Conservation (phyloP, 1,140 invertebrate genomes). For the Anastatus disparis region DNA sequence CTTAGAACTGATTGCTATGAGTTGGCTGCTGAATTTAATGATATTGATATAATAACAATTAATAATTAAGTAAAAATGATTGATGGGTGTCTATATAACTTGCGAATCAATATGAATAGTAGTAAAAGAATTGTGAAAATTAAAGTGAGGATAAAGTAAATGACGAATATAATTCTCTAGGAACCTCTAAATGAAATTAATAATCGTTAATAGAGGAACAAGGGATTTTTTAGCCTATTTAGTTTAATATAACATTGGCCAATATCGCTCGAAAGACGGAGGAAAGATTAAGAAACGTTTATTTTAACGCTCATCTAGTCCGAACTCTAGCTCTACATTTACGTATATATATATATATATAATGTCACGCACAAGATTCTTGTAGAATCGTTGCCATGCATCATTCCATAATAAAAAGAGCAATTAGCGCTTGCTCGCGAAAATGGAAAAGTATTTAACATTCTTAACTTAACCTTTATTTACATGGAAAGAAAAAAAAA, state of each 20-base stretch:
- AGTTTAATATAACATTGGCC: slow-evolving; percentile 1
- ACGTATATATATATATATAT: slow-evolving; percentile 24
- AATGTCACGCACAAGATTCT: slow-evolving; percentile 37
- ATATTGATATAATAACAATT: background rate
- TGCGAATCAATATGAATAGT: too few relatives aligned
- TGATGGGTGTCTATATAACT: too few relatives aligned
- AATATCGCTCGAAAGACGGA: slow-evolving; percentile 23
- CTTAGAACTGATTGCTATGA: background rate
- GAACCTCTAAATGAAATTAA: slow-evolving; percentile 13
- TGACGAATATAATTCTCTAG: background rate
- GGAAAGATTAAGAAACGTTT: slow-evolving; percentile 21
- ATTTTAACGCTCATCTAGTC: slow-evolving; percentile 40
- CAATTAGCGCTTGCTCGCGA: background rate
- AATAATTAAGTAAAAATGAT: background rate
- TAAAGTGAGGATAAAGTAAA: background rate
- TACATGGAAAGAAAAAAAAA: background rate
- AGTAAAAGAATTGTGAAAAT: slow-evolving; percentile 14
- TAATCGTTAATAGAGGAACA: slow-evolving; percentile 2
- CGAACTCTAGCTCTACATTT: slow-evolving; percentile 35
- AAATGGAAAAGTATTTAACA: slow-evolving; percentile 25
- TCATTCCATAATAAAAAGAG: slow-evolving; percentile 27
- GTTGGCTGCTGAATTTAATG: background rate
- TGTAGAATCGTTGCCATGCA: slow-evolving; percentile 32
- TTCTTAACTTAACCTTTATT: background rate
- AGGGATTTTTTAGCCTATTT: slow-evolving; percentile 11